Evolutionary conservation across 2,888 invertebrate species (phyloP), one percentile per base, ranked within the genome.

Genomic region (Hanleya hanleyi): DNA sequence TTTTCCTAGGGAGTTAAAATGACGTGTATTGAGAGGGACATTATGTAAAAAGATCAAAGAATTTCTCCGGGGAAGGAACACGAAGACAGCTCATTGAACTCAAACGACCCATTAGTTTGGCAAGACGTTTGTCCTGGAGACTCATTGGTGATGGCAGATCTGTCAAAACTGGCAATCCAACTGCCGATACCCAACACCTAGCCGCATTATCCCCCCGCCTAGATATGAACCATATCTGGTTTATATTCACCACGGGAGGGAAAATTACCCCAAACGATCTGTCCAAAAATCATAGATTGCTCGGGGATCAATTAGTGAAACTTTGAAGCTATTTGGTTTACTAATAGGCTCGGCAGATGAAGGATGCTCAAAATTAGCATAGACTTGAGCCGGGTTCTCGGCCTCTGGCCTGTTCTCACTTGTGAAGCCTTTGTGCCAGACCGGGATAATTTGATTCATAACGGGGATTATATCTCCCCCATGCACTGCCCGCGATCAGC

Each of bases 271-370:
- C 18, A 15, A 57, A 15, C 57, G 29, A 15, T 22, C 47, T 2
- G 26, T n/a, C 57, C 57, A 29, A 57, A 57, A 57, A 57, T 57
- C 57, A 57, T 57, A 57, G 57, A 57, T 57, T 57, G 57, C 57
- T 29, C 57, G 29, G 57, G 57, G 57, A 57, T 29, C 57, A 57
- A 57, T 57, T 57, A 57, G 29, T 15, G 32, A 32, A 32, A 47
- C 57, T 57, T 57, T 57, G 57, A 57, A 57, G 57, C 57, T 57
- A 57, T 57, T 57, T 57, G 22, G 57, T 4, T 57, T 57, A 57
- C 57, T 57, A 57, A 57, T 57, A 29, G 57, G 57, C 57, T 26
- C 26, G 57, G 26, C 57, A 29, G 32, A 57, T 57, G 57, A 57
- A 57, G 57, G 26, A 26, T 18, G 57, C 57, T 22, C 29, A 15